A percentile compares a stretch with the other conserved stretches of the same genome.
Evolutionary conservation across 1,140 invertebrate species (phyloP).

Genomic region (Tetramorium simillimum): DNA sequence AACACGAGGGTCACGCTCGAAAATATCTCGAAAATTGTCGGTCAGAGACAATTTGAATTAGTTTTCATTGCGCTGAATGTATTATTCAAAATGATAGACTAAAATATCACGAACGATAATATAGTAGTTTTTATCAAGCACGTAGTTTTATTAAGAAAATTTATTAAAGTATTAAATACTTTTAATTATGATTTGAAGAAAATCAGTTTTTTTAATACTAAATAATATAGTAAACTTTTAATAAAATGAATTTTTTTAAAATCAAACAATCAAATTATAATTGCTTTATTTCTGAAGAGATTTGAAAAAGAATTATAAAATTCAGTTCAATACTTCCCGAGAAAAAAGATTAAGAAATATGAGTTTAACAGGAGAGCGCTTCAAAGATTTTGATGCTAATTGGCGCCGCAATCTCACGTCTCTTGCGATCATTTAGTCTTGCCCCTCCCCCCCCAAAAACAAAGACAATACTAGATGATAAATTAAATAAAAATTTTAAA

Average conservation of each 20-base stretch:
- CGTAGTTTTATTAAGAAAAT: neutral
- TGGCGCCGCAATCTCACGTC: neutral
- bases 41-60: conserved; percentile 15
- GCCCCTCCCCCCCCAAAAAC: no score
- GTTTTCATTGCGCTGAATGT: neutral
- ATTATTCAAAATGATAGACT: neutral
- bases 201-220: no score
- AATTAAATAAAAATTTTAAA: neutral
- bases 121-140: neutral
- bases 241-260: no score
- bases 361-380: no score
- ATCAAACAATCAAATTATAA: no score
- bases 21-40: conserved; percentile 36
- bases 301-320: no score
- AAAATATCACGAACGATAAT: neutral
- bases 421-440: neutral
- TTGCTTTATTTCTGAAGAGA: no score
- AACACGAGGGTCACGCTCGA: neutral
- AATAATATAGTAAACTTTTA: no score
- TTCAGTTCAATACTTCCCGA: no score
- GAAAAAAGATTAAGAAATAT: no score
- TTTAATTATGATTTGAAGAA: no score
- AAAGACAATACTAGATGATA: neutral
- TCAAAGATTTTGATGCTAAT: no score
- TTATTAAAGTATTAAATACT: neutral